Evolutionary conservation across 2,797 vertebrate genomes (phyloP).

Genomic region (Lepilemur septentrionalis): DNA sequence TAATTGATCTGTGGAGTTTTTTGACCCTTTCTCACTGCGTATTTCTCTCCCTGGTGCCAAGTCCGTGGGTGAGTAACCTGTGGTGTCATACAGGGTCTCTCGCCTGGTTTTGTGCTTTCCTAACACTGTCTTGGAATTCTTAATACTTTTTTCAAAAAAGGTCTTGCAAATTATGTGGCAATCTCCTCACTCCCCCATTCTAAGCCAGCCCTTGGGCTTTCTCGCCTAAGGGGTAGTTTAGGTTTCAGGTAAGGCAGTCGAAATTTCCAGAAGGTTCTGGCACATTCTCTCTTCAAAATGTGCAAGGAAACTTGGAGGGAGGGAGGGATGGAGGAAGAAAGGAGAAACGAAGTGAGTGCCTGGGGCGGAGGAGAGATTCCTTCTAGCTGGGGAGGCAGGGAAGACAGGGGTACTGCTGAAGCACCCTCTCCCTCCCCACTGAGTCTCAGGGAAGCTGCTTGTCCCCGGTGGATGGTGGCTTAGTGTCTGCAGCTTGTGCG

Average conservation of each 20-base stretch:
- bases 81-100: neutral
- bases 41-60: neutral
- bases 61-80: neutral
- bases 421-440: fast-evolving
- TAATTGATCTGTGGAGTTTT: neutral
- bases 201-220: neutral
- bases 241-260: neutral
- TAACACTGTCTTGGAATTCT: neutral
- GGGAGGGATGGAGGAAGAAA: neutral
- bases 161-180: neutral
- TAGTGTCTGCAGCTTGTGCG: neutral
- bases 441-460: neutral
- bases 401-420: neutral
- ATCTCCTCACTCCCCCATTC: neutral
- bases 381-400: neutral
- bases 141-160: neutral
- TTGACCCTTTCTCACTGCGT: neutral
- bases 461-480: neutral
- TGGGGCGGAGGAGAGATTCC: neutral
- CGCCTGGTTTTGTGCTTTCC: neutral
- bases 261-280: neutral
- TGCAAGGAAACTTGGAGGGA: neutral
- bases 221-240: neutral
- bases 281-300: neutral
- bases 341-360: neutral